These are phyloP conservation scores for Trogon surrucura DNA, from an alignment of 2,113 vertebrate genomes.

Conservation along the genomic window DNA sequence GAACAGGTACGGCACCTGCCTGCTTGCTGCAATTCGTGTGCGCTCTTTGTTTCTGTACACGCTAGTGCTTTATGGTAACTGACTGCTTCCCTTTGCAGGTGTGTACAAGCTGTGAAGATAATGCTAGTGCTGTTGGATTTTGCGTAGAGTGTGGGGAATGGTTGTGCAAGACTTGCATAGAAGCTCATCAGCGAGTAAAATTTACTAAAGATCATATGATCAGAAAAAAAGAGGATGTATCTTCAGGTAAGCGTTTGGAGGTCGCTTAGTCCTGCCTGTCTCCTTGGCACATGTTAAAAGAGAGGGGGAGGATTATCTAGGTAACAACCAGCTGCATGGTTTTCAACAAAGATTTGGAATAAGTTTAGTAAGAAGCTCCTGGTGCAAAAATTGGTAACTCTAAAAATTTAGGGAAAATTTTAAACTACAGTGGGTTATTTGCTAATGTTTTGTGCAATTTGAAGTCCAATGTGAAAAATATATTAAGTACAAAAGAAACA, in stretches of 20 bases:
- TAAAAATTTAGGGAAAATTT: not conserved
- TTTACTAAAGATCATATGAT: conserved; percentile 99
- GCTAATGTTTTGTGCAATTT: not conserved
- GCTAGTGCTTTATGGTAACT: not conserved
- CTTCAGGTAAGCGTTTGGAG: conserved; percentile 80
- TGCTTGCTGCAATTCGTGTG: not conserved
- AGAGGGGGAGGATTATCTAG: not conserved
- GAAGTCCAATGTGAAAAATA: not conserved
- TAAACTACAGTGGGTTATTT: not conserved
- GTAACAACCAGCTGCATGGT: not conserved
- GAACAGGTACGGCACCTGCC: conserved; percentile 82
- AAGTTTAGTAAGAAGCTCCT: not conserved
- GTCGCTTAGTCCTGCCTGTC: not conserved
- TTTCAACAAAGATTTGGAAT: not conserved
- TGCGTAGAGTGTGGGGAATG: conserved; percentile 97
- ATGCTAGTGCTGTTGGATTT: conserved; percentile 93
- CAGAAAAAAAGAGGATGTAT: conserved; percentile 94
- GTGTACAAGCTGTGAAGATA: conserved; percentile 98
- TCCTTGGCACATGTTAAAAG: fast-evolving
- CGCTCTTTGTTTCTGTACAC: fast-evolving
- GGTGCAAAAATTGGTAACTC: not conserved
- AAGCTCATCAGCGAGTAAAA: conserved; percentile 97
- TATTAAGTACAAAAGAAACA: not conserved
- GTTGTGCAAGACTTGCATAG: conserved; percentile 97
- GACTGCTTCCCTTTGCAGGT: conserved; percentile 77